Evolutionary conservation across 2,113 vertebrate species (phyloP).

Genomic region (Callopanchax toddi): DNA sequence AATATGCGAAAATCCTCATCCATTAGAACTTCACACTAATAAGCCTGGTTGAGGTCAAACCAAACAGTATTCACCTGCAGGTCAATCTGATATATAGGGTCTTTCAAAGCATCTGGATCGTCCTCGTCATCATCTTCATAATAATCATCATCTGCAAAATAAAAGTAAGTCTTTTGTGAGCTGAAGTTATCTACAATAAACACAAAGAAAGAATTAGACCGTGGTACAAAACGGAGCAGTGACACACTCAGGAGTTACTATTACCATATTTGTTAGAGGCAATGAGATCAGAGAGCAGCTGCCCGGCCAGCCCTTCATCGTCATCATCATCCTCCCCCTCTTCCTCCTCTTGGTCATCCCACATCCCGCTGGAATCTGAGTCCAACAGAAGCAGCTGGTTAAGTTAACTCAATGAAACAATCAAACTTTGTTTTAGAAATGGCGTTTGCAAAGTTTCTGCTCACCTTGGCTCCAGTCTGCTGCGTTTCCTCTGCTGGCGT

Average conservation of each 20-base stretch:
- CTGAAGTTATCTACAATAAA: too few relatives aligned
- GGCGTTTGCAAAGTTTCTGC: background rate
- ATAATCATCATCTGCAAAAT: conserved; percentile 90
- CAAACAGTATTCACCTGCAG: conserved; percentile 68
- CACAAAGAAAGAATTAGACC: too few relatives aligned
- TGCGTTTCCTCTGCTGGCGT: conserved; percentile 85
- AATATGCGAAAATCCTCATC: too few relatives aligned
- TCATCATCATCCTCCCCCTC: conserved; percentile 85
- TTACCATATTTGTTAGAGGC: conserved; percentile 96
- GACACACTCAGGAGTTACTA: background rate
- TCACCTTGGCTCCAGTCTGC: conserved; percentile 93
- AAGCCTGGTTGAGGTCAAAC: background rate
- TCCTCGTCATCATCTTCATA: conserved; percentile 98
- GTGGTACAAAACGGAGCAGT: too few relatives aligned
- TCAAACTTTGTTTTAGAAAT: background rate
- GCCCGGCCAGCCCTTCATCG: conserved; percentile 91
- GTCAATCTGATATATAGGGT: conserved; percentile 96
- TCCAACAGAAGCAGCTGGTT: conserved; percentile 37
- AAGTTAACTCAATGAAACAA: background rate
- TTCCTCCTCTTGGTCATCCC: conserved; percentile 91
- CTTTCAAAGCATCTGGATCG: conserved; percentile 95
- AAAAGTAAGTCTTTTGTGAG: too few relatives aligned
- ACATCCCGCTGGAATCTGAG: conserved; percentile 92
- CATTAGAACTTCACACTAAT: too few relatives aligned
- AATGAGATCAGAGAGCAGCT: conserved; percentile 95